phyloP scores from a whole-genome alignment of 1,140 invertebrate genomes.

The Nixonia krombeini region DNA sequence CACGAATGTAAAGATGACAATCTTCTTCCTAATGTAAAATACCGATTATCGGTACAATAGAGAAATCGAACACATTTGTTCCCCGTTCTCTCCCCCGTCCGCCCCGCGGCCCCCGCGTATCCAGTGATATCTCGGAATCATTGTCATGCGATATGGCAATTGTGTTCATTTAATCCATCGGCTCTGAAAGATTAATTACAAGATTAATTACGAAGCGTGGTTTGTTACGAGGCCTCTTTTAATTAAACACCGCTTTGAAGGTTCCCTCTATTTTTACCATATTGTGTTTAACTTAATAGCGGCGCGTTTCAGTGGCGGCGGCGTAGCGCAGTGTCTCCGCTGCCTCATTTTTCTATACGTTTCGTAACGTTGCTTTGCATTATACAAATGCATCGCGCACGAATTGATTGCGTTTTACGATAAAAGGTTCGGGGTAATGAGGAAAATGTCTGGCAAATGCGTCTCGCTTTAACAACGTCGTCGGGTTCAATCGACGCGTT shows the following conservation, averaged over 20 bases:
- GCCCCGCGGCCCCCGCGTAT: constrained; percentile 22
- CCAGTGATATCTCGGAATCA: constrained; percentile 44
- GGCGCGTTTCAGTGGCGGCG: constrained; percentile 31
- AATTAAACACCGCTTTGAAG: constrained; percentile 51
- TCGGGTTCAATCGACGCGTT: no score
- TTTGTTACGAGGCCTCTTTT: constrained; percentile 50
- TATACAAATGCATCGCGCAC: constrained; percentile 29
- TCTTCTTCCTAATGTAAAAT: no score
- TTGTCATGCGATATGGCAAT: constrained; percentile 56
- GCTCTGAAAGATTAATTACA: constrained; percentile 44
- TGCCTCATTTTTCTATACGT: no score
- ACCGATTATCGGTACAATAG: no score
- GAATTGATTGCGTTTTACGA: constrained; percentile 42
- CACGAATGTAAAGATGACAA: no score
- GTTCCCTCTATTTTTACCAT: constrained; percentile 31
- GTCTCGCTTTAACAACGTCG: no score
- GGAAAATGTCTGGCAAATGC: no score
- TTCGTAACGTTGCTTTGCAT: no score
- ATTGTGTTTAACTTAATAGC: constrained; percentile 45
- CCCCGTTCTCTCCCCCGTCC: constrained; percentile 5
- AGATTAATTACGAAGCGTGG: constrained; percentile 44
- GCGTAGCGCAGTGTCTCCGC: no score
- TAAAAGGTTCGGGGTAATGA: constrained; percentile 44
- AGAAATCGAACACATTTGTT: constrained; percentile 39
- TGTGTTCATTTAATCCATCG: constrained; percentile 50